Evolutionary conservation across 2,113 vertebrate genomes (phyloP), one percentile per base, ranked within the genome.

Genomic region (Rana temporaria): DNA sequence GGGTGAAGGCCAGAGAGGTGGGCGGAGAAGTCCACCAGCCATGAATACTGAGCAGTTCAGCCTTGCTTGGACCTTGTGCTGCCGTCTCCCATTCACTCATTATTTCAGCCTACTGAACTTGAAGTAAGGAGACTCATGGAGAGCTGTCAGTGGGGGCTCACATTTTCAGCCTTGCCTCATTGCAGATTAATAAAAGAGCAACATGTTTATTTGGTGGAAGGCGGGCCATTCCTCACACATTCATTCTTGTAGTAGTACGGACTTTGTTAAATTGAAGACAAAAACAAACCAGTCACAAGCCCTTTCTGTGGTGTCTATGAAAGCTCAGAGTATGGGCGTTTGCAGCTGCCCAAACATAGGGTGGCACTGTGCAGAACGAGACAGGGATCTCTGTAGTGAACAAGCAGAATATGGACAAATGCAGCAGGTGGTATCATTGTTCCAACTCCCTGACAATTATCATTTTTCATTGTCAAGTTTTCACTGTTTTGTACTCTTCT

Each of bases 381-480:
- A 53, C 26, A 34, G 65, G 64, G 64, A 52, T 66, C 38, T 42
- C 22, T 16, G 24, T 32, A 32, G 30, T 17, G 30, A 62, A 57
- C 38, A 19, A 19, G 79, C 34, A 11, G 9, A 24, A 24, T 32
- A 24, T 19, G 19, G 48, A 82, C 63, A 76, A 30, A 68, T 76
- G 64, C 38, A 76, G 81, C 81, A 83, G 81, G 81, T 83, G 81
- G 62, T 68, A 68, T 48, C 53, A 83, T 83, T 83, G 72, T 83
- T 24, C 22, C 22, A 66, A 62, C 81, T 68, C 64, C 64, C 18
- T 59, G 72, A 76, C 71, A 83, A 68, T 83, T 74, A 67, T 83
- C 71, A 83, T 83, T 83, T 76, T 67, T 83, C 81, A 83, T 83
- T 83, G 81, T 83, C 81, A 83, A 83, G 81, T 67, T 83, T 70